Base-by-base conservation (phyloP, 2,113 vertebrate genomes). In the Brachionichthys hirsutus region DNA sequence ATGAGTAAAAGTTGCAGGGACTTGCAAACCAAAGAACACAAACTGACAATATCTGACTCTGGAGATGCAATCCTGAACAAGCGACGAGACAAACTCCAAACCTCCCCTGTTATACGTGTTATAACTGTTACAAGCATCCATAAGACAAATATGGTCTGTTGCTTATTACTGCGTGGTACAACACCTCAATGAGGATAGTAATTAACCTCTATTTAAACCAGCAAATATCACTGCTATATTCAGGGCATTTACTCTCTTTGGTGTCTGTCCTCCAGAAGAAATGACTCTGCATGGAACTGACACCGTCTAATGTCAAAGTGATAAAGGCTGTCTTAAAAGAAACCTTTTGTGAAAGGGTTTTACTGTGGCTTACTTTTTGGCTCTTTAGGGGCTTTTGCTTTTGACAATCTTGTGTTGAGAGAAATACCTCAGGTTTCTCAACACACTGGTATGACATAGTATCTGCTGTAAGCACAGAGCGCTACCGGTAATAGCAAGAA, bases 361-460 rank as follows among this genome's bases (percentile, higher is more conserved):
- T 30, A 20, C 20, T 41, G 40, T 36, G 18, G 6, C 58, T 52
- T 22, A 14, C 24, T 30, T 56, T 40, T 63, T 42, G 47, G 50
- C 50, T 84, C 19, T 43, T 67, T 8, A 3, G 30, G 51, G 55
- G 48, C n/a, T 52, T 81, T 74, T 72, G 85, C 82, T 76, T 62
- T 62, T 35, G 84, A 89, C 82, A 87, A 89, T 87, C 85, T 45
- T 17, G 68, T 79, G 73, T 81, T 59, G 49, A 78, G 50, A 69
- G 66, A 14, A 64, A 57, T 51, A 58, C 52, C 76, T 85, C 81
- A 75, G 74, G 78, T 72, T 49, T 50, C 51, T 73, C 45, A 11
- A 44, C 41, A 30, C 62, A 38, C 44, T 62, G 24, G 24, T 30
- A 30, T 30, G 24, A 30, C 8, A 30, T 30, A 42, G 22, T 19